Conservation (phyloP, 2,113 vertebrate genomes). For the Ptyas mucosa region DNA sequence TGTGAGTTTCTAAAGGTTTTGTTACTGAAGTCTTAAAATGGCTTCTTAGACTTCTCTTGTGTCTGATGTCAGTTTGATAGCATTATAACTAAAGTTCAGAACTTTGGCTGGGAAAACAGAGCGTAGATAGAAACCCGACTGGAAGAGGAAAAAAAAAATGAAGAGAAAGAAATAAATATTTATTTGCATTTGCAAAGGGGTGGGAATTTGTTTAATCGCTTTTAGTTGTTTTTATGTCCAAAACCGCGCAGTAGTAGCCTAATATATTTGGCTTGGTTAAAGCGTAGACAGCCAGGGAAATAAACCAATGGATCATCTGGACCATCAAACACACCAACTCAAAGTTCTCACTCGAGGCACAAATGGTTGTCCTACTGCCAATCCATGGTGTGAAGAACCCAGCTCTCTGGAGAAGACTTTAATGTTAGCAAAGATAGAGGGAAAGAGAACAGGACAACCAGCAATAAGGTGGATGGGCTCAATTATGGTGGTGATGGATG, state of each 20-base stretch:
- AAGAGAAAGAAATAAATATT: not conserved
- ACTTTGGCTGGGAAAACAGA: not conserved
- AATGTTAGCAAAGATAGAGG: not conserved
- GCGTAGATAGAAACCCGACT: not conserved
- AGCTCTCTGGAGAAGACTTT: not conserved
- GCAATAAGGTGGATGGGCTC: not conserved
- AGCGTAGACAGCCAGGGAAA: not conserved
- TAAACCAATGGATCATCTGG: not conserved
- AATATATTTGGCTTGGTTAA: not conserved
- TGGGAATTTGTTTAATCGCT: not conserved
- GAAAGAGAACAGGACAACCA: not conserved
- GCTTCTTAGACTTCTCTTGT: slow-evolving; percentile 11
- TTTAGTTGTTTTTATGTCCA: not conserved
- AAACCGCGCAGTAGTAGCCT: not conserved
- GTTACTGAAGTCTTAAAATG: slow-evolving; percentile 27
- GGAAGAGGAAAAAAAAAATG: not conserved
- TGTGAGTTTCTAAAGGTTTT: slow-evolving; percentile 9
- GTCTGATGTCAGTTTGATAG: slow-evolving; percentile 2
- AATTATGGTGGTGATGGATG: not conserved
- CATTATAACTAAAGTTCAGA: not conserved
- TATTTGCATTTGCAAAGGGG: not conserved
- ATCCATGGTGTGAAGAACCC: not conserved
- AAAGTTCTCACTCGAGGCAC: not conserved
- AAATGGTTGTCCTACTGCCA: not conserved
- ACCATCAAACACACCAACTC: not conserved